A percentile compares a stretch with the other conserved stretches of the same genome.
These are phyloP conservation scores for Pristionchus japonicus DNA, from an alignment of 2,888 invertebrate species.

Conservation along the genomic window DNA sequence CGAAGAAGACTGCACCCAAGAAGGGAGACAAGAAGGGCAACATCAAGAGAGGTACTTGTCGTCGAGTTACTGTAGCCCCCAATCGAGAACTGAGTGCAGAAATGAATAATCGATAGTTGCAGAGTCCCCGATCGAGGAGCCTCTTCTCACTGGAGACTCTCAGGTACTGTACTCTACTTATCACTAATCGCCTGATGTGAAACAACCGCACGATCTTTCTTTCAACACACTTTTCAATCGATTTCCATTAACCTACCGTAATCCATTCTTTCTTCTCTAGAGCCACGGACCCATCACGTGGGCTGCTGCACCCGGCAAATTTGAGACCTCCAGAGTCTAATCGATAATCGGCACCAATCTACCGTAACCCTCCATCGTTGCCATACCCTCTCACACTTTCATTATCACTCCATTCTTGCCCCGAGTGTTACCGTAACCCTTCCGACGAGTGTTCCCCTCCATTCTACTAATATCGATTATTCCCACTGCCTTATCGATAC, in stretches of 20 bases:
- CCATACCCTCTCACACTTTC: not conserved
- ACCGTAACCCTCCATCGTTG: slow-evolving; percentile 20
- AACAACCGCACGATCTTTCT: not conserved
- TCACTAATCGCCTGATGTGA: not conserved
- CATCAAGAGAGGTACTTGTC: slow-evolving; percentile 21
- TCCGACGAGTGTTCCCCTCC: not conserved
- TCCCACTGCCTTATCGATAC: not conserved
- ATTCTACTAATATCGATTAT: not conserved
- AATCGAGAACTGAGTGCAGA: not conserved
- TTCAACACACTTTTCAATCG: not conserved
- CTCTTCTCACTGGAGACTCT: slow-evolving; percentile 27
- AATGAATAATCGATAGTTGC: not conserved
- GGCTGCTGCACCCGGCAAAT: slow-evolving; percentile 21
- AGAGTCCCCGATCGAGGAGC: slow-evolving; percentile 9
- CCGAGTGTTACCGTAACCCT: slow-evolving; percentile 37
- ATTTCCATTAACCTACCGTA: not conserved
- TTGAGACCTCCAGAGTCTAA: slow-evolving; percentile 17
- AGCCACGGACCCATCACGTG: not conserved
- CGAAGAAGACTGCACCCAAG: slow-evolving; percentile 15
- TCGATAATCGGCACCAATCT: slow-evolving; percentile 26
- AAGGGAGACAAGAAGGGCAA: not conserved
- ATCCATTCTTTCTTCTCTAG: not conserved
- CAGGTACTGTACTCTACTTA: not conserved
- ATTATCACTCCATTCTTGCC: not conserved
- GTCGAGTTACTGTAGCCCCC: not conserved